A percentile compares a stretch with the other conserved stretches of the same genome.
These are phyloP conservation scores for Erebia epiphron DNA, from an alignment of 2,888 invertebrate genomes.

Conservation along the genomic window DNA sequence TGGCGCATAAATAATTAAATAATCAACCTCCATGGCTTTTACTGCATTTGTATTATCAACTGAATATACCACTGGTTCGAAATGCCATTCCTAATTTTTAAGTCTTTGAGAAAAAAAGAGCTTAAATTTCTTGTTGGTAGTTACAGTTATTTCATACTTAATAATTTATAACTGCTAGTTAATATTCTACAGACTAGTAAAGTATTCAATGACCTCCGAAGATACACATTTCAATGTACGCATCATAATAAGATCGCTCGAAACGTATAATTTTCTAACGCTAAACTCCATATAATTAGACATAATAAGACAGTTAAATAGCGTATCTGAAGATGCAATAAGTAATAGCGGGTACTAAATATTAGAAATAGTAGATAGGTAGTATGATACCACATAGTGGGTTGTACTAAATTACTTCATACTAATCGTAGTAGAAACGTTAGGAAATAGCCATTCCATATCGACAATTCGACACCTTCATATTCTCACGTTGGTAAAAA, in stretches of 20 bases:
- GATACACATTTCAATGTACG: no score
- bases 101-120: no score
- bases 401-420: neutral
- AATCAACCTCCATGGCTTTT: no score
- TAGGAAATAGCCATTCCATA: neutral
- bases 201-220: no score
- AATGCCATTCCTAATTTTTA: no score
- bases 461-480: conserved; percentile 1
- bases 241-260: neutral
- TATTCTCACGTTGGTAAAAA: neutral
- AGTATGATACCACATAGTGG: neutral
- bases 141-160: no score
- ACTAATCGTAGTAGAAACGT: neutral
- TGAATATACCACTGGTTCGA: no score
- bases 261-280: neutral
- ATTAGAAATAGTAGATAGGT: neutral
- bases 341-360: conserved; percentile 1
- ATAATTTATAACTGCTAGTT: no score
- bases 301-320: neutral
- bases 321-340: conserved; percentile 4
- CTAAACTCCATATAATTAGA: conserved; percentile 2
- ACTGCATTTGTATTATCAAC: no score
- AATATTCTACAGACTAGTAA: no score
- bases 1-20: no score
- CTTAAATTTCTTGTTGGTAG: no score